phyloP scores from a whole-genome alignment of 2,888 invertebrate genomes.

The Acanthosepion lycidas region DNA sequence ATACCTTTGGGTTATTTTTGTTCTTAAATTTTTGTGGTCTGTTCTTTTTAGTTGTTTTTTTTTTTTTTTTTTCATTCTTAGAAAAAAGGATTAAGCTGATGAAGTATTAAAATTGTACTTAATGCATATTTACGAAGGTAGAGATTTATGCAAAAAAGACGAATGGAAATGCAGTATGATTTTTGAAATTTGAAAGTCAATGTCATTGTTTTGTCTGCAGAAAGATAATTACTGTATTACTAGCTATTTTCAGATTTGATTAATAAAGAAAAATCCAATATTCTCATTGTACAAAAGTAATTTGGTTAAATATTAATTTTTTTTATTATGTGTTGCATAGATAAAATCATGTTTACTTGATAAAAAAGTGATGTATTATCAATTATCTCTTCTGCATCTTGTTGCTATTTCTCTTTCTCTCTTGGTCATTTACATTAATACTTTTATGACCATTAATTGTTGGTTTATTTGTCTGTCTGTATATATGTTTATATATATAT shows the following conservation, averaged over 20 bases:
- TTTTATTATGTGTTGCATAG: neutral
- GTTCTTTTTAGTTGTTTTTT: too few relatives aligned
- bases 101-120: neutral
- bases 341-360: neutral
- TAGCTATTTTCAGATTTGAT: neutral
- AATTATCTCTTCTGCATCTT: neutral
- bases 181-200: neutral
- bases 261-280: neutral
- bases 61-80: neutral
- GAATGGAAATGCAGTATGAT: neutral
- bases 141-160: neutral
- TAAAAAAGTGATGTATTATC: neutral
- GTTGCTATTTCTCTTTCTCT: neutral
- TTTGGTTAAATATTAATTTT: neutral
- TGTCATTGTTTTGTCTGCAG: slow-evolving; percentile 14
- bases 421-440: neutral
- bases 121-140: neutral
- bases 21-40: neutral
- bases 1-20: neutral
- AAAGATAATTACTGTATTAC: neutral
- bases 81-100: neutral
- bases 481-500: neutral
- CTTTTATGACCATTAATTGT: neutral
- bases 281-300: neutral
- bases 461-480: neutral